phyloP scores from a whole-genome alignment of 2,888 invertebrate genomes.

The Eulithis testata region DNA sequence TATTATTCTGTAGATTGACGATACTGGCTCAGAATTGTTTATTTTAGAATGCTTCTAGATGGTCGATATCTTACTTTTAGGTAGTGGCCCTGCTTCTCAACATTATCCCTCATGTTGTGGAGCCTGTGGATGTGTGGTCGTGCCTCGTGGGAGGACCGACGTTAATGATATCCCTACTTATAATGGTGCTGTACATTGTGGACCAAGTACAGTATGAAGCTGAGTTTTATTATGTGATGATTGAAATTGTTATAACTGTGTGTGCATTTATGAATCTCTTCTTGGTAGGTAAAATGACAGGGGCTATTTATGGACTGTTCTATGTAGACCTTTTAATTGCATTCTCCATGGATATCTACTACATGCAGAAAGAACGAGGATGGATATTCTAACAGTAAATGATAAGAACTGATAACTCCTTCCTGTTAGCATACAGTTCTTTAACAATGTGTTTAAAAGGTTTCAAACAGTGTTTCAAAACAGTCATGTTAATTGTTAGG shows the following conservation, averaged over 20 bases:
- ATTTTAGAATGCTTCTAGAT: slow-evolving; percentile 42
- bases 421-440: slow-evolving; percentile 31
- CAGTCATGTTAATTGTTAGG: slow-evolving; percentile 41
- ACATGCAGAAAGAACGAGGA: slow-evolving; percentile 69
- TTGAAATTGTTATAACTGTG: slow-evolving; percentile 58
- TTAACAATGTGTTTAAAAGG: slow-evolving; percentile 30
- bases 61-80: slow-evolving; percentile 72
- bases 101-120: slow-evolving; percentile 74
- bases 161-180: slow-evolving; percentile 68
- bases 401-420: slow-evolving; percentile 28
- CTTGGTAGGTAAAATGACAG: slow-evolving; percentile 56
- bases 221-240: slow-evolving; percentile 66
- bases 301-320: slow-evolving; percentile 71
- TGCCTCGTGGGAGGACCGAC: slow-evolving; percentile 74
- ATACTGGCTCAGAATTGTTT: slow-evolving; percentile 1
- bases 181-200: slow-evolving; percentile 74
- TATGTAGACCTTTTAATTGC: slow-evolving; percentile 73
- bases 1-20: slow-evolving; percentile 57
- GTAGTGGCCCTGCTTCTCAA: slow-evolving; percentile 77
- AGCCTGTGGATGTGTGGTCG: slow-evolving; percentile 62
- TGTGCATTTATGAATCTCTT: slow-evolving; percentile 57
- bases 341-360: slow-evolving; percentile 66
- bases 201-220: slow-evolving; percentile 75
- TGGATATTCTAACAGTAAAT: slow-evolving; percentile 53
- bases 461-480: slow-evolving; percentile 37